These are phyloP conservation scores for Rhinichthys osculus DNA, from an alignment of 2,797 vertebrate species.

Conservation along the genomic window DNA sequence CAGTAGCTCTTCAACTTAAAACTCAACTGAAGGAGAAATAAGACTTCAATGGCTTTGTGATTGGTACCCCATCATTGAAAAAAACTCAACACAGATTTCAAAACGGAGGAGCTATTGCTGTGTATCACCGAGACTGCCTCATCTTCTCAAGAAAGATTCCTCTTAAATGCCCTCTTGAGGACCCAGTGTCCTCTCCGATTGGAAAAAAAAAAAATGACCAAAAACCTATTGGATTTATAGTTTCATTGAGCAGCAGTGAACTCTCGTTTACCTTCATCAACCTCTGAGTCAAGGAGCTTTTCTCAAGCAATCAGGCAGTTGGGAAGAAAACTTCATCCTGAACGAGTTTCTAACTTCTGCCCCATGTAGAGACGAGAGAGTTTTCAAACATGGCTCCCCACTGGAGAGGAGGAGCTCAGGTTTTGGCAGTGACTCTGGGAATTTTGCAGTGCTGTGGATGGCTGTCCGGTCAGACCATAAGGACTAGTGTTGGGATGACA, in stretches of 20 bases:
- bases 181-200: constrained; percentile 26
- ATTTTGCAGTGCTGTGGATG: constrained; percentile 72
- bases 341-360: constrained; percentile 56
- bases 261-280: neutral
- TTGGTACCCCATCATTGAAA: neutral
- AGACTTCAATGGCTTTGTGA: neutral
- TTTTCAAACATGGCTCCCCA: constrained; percentile 71
- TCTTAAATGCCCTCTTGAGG: constrained; percentile 35
- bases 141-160: neutral
- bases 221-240: constrained; percentile 45
- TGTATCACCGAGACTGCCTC: neutral
- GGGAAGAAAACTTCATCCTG: constrained; percentile 44
- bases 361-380: constrained; percentile 71
- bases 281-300: constrained; percentile 33
- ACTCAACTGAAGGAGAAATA: neutral
- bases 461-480: constrained; percentile 69
- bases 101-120: neutral
- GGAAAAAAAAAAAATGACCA: constrained; percentile 18
- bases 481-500: constrained; percentile 73
- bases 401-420: constrained; percentile 68
- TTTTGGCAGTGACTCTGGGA: constrained; percentile 67
- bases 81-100: constrained; percentile 5
- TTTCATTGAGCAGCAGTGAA: constrained; percentile 11
- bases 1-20: neutral
- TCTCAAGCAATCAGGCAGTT: neutral